Percentiles rank a stretch among this genome's conserved stretches.
These are phyloP conservation scores for Epinephelus lanceolatus DNA, from an alignment of 2,113 vertebrate genomes.

Conservation along the genomic window DNA sequence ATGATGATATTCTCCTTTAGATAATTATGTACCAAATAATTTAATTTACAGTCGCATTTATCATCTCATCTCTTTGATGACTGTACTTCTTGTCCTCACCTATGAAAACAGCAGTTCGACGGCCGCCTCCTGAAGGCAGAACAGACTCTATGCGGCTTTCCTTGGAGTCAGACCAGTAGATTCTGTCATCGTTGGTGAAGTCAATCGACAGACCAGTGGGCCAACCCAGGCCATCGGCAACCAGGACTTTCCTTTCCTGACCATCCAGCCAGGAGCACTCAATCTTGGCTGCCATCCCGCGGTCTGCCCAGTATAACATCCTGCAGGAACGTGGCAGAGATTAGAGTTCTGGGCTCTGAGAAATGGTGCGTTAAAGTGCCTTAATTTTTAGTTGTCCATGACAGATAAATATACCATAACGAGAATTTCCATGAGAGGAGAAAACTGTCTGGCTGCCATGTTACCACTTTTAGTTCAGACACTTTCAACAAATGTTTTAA, in stretches of 20 bases:
- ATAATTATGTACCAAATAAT: not conserved
- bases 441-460: not conserved
- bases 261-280: constrained; percentile 95
- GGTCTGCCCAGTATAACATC: constrained; percentile 94
- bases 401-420: not conserved
- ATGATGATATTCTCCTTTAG: not conserved
- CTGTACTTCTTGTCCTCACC: constrained; percentile 78
- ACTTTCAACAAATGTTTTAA: no score
- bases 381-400: not conserved
- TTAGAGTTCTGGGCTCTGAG: not conserved
- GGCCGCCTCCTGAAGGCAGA: constrained; percentile 89
- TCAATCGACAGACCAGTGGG: constrained; percentile 93
- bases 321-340: constrained; percentile 68
- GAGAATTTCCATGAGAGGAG: not conserved
- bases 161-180: constrained; percentile 96
- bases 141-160: constrained; percentile 93
- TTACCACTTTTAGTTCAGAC: not conserved
- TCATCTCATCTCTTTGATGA: not conserved
- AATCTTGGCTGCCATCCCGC: constrained; percentile 89
- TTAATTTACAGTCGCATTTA: not conserved
- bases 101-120: constrained; percentile 83
- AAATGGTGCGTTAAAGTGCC: not conserved
- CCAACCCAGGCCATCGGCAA: constrained; percentile 89
- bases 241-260: constrained; percentile 86
- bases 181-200: constrained; percentile 90